Base-by-base conservation (phyloP, 2,888 invertebrate species). In the Deilephila elpenor region DNA sequence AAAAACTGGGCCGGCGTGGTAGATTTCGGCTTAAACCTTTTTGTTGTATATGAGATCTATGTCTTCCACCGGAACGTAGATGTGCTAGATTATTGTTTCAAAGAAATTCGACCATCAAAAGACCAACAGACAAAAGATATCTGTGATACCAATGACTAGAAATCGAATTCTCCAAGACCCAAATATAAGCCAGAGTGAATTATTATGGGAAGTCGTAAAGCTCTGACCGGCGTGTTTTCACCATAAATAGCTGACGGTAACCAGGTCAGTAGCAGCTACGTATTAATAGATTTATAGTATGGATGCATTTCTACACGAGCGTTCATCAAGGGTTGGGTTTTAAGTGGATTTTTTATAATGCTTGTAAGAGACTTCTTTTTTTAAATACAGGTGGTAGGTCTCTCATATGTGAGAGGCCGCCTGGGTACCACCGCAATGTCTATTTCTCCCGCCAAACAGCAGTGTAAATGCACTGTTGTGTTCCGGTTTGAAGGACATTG, bases 241-340 rank as follows among this genome's bases (percentile, higher is more conserved):
- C 71, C 71, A 71, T 71, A 71, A 71, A 71, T 71, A 71, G 71
- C 44, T 29, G 44, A 34, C 32, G 19, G 32, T 56, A 71, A 71
- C 14, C 44, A 60, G 71, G 71, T 71, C 71, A 60, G 44, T 60
- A 60, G 71, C 44, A 29, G 34, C 19, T 3, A 3, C 4, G 20
- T 44, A 60, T 60, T 71, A 25, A 60, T 71, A 71, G 71, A 59
- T 71, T 44, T 44, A 71, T 59, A 19, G 70, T 53, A 29, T 29
- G 29, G 29, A 32, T 53, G 59, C 56, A 71, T 71, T 34, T 59
- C 70, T 71, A 14, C 25, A 44, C 4, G 14, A 59, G 20, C 14
- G 71, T 59, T 71, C 17, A 32, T 34, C 59, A 34, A 67, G 14
- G 64, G 14, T 7, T n/a, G 7, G 44, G 44, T 37, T n/a, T 8